These are phyloP conservation scores for Stegodyphus mimosarum DNA, from an alignment of 1,140 invertebrate species.

Conservation along the genomic window DNA sequence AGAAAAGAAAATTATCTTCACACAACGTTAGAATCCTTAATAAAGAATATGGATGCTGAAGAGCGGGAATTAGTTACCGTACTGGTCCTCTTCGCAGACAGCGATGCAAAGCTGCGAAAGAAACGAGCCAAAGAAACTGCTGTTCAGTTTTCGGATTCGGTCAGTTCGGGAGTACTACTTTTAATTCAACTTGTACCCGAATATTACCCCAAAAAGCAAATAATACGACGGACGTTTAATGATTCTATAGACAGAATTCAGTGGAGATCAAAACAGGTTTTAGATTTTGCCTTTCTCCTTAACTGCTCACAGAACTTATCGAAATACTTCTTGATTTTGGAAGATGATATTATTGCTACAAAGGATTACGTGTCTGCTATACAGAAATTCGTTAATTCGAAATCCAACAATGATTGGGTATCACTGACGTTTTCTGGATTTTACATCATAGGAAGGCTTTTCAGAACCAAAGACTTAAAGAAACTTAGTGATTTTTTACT, in stretches of 20 bases:
- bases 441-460: constrained; percentile 80
- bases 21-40: constrained; percentile 31
- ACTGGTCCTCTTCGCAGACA: constrained; percentile 88
- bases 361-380: constrained; percentile 84
- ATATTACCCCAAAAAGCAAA: constrained; percentile 82
- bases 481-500: constrained; percentile 92
- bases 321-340: constrained; percentile 79
- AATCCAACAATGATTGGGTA: constrained; percentile 80
- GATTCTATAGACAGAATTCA: constrained; percentile 87
- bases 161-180: constrained; percentile 85
- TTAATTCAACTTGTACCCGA: constrained; percentile 83
- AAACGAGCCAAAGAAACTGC: constrained; percentile 26
- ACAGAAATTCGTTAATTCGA: constrained; percentile 80
- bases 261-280: constrained; percentile 96
- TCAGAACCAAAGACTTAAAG: constrained; percentile 77
- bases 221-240: constrained; percentile 81
- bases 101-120: not conserved
- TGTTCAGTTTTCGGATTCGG: constrained; percentile 75
- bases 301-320: constrained; percentile 81
- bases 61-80: constrained; percentile 70
- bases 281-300: constrained; percentile 95
- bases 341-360: constrained; percentile 94
- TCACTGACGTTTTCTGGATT: constrained; percentile 93
- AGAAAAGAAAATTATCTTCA: constrained; percentile 44
- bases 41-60: not conserved